Evolutionary conservation across 2,888 invertebrate genomes (phyloP).

Genomic region (Lasius platythorax): DNA sequence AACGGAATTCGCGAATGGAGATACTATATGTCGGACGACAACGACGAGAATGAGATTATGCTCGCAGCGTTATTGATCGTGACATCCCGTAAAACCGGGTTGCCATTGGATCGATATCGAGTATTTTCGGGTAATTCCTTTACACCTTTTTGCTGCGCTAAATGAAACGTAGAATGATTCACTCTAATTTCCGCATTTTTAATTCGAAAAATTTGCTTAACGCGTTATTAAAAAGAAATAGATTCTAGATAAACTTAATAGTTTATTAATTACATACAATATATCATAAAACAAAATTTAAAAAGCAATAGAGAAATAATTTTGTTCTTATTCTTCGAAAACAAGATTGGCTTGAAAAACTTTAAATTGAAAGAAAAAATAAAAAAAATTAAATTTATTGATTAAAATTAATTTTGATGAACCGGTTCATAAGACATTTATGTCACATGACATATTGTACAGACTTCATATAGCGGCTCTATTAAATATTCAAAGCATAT

Average conservation of each 20-base stretch:
- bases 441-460: background rate
- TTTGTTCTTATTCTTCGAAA: background rate
- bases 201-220: background rate
- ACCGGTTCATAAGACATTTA: background rate
- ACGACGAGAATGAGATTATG: constrained; percentile 53
- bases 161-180: background rate
- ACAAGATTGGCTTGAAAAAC: background rate
- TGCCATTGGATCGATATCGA: constrained; percentile 71
- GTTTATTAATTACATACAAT: background rate
- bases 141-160: constrained; percentile 7
- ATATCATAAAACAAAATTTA: background rate
- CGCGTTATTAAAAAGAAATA: background rate
- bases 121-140: constrained; percentile 48
- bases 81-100: constrained; percentile 72
- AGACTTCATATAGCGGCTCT: background rate
- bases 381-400: too few species aligned
- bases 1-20: constrained; percentile 46
- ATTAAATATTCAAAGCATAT: background rate
- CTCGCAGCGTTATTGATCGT: constrained; percentile 72
- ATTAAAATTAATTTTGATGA: background rate
- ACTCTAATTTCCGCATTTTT: background rate
- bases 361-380: background rate
- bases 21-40: constrained; percentile 50
- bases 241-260: background rate
- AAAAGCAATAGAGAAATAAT: background rate